Base-by-base conservation (phyloP, 1,140 invertebrate genomes). In the Pogonognathellus flavescens region DNA sequence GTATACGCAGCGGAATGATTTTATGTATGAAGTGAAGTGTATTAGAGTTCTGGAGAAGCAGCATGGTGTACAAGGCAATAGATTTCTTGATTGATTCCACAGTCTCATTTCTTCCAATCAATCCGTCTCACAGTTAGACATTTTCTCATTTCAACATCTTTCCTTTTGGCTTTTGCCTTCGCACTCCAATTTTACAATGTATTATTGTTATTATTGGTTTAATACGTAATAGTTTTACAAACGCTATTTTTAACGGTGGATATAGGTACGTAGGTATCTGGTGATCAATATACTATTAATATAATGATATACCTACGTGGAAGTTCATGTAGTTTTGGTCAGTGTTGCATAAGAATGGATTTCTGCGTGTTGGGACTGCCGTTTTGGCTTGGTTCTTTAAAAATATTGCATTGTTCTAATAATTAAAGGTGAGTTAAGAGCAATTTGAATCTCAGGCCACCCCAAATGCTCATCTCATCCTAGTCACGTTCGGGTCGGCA, bases 121-220 rank as follows among this genome's bases (percentile, higher is more conserved):
- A 85, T 85, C 80, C 84, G 25, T 82, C 80, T 85, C 84, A 85
- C 84, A 85, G 84, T 72, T 52, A 85, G 84, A 82, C 41, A 82
- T 76, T 85, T 85, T 85, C 84, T 72, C 31, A 85, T 85, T 85
- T 85, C 60, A 66, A 83, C 59, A 59, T 83, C n/a, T 50, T 57
- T 41, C 31, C 57, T 62, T 41, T 62, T 62, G 31, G 9, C 18
- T 83, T 41, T 60, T 83, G 55, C 9, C 57, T 57, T 52, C 20
- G 14, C 13, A 16, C 41, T 41, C 76, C 9, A 6, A n/a, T 80
- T 18, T 25, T 80, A 14, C 13, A 11, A 41, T 41, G 76, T 18
- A 49, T 25, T 52, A 80, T 80, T 18, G 2, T 49, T 25, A n/a
- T 80, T 25, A 16, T 80, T 18, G 11, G 50, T n/a, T 76, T 76